phyloP scores from a whole-genome alignment of 2,797 vertebrate genomes.

The Sylvia borin region DNA sequence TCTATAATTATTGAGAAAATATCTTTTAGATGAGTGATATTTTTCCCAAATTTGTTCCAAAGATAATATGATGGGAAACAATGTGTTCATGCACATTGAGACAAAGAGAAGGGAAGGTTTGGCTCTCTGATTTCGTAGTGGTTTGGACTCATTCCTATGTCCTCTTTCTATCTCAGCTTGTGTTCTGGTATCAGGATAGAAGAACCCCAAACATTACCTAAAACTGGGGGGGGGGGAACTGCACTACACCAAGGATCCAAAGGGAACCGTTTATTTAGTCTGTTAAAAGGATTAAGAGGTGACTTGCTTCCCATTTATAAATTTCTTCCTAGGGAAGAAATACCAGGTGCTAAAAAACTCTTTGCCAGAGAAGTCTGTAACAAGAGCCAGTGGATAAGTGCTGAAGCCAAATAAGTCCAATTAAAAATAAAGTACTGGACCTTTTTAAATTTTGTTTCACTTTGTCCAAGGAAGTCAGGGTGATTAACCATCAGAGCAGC shows the following conservation, averaged over 20 bases:
- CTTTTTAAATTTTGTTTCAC: constrained; percentile 13
- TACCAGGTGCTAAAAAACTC: not conserved
- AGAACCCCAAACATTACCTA: not conserved
- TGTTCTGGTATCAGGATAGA: not conserved
- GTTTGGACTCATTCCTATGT: constrained; percentile 2
- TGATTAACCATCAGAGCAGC: constrained; percentile 21
- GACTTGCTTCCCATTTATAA: not conserved
- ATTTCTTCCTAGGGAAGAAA: constrained; percentile 4
- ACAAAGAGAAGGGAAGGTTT: constrained; percentile 18
- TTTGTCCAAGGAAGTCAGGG: not conserved
- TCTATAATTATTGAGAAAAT: not conserved
- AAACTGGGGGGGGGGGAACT: not conserved
- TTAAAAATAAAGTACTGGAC: constrained; percentile 31
- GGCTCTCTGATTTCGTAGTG: constrained; percentile 4
- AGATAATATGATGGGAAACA: not conserved
- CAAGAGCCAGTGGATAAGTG: not conserved
- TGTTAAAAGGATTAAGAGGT: constrained; percentile 19
- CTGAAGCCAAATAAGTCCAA: constrained; percentile 30
- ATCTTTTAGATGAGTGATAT: not conserved
- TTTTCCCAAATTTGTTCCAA: not conserved
- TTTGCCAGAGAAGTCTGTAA: not conserved
- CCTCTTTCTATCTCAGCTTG: not conserved
- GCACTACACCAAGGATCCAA: not conserved
- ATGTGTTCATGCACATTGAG: not conserved
- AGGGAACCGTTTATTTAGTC: not conserved